Conservation (phyloP, 1,140 invertebrate genomes). For the Drosophila saltans region DNA sequence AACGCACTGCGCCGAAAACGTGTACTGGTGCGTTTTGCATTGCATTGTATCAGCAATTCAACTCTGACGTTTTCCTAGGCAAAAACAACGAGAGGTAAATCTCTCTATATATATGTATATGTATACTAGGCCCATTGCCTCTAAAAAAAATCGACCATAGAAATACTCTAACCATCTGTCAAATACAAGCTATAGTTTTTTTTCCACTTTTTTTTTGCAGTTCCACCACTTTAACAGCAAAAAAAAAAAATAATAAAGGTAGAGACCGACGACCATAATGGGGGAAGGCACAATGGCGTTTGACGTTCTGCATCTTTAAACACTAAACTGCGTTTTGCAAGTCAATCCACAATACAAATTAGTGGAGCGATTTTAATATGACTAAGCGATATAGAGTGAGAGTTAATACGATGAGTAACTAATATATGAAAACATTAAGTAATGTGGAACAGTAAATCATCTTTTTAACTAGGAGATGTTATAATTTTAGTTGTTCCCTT, state of each 20-base stretch:
- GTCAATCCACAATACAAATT: not conserved
- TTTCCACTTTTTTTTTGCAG: not conserved
- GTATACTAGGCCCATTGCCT: too few relatives aligned
- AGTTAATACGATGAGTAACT: too few relatives aligned
- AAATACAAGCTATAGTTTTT: too few relatives aligned
- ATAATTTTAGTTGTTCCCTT: too few relatives aligned
- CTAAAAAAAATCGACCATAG: not conserved
- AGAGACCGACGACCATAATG: not conserved
- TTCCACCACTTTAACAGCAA: constrained; percentile 16
- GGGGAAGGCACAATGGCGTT: too few relatives aligned
- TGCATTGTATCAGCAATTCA: constrained; percentile 33
- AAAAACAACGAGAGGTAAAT: not conserved
- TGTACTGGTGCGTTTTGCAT: constrained; percentile 42
- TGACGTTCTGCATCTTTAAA: constrained; percentile 5
- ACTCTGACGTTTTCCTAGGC: constrained; percentile 5
- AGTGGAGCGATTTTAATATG: not conserved
- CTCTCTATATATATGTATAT: not conserved
- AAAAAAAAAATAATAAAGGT: not conserved
- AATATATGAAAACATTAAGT: too few relatives aligned
- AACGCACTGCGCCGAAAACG: constrained; percentile 57
- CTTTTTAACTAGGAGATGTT: too few relatives aligned
- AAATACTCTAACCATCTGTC: not conserved
- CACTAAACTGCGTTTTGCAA: constrained; percentile 1
- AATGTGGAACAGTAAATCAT: too few relatives aligned
- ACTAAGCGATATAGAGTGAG: too few relatives aligned